Evolutionary conservation across 2,797 vertebrate genomes (phyloP).

Genomic region (Cryptoprocta ferox): DNA sequence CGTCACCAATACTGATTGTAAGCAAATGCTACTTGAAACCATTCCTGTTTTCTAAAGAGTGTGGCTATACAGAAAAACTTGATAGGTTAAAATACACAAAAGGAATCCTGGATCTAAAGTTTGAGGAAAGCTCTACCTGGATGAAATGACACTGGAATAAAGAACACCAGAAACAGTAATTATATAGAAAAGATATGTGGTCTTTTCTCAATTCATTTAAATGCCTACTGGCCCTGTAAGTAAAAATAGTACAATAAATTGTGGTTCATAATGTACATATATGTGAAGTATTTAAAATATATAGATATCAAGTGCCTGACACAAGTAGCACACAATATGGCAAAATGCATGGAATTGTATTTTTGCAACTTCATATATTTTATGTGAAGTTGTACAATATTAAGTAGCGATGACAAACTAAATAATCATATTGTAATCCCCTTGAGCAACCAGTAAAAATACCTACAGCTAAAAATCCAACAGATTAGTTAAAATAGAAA

Average conservation of each 20-base stretch:
- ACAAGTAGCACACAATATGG: neutral
- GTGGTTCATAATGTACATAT: neutral
- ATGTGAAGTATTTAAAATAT: neutral
- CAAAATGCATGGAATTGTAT: neutral
- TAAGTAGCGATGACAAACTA: neutral
- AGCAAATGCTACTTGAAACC: neutral
- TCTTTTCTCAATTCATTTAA: neutral
- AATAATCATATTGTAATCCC: neutral
- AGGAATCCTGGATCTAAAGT: neutral
- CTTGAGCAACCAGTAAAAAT: neutral
- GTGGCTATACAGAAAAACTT: neutral
- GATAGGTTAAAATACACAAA: neutral
- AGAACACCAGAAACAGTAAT: neutral
- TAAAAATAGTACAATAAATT: slow-evolving; percentile 8
- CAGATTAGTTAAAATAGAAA: neutral
- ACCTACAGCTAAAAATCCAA: neutral
- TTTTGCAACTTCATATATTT: neutral
- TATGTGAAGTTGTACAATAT: neutral
- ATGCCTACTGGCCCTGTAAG: neutral
- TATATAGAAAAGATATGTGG: neutral
- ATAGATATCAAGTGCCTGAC: neutral
- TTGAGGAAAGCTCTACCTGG: neutral
- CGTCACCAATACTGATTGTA: neutral
- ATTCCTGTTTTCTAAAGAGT: neutral
- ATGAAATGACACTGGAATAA: neutral